Evolutionary conservation across 53 echinoderm and acorn worm species (phyloP), one percentile per base, ranked within the genome.

Genomic region (Crossaster papposus): DNA sequence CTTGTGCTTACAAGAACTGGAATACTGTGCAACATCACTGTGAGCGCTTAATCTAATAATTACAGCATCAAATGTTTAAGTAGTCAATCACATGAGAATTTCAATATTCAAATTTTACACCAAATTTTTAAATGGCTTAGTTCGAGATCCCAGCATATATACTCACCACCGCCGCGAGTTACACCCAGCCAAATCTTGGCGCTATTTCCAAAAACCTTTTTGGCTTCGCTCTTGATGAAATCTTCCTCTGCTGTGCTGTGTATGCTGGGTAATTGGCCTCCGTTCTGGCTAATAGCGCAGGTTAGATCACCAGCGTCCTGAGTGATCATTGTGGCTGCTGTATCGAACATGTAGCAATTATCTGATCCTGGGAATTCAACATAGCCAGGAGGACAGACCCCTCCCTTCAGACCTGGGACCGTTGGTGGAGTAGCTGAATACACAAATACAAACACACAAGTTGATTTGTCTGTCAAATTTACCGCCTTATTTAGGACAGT

Each of bases 171-270:
- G 14, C 72, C 30, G 22, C 84, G 71, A 17, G 28, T 37, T 17
- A 84, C 23, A 18, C 84, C 84, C 84, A 84, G 51, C 84, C 84
- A 84, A 38, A 84, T 20, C 1, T 70, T 22, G 84, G 54, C 84
- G 70, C 72, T 44, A 2, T 1, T 13, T 7, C 35, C 38, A 34
- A 84, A 84, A 31, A 20, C 71, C 2, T 84, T 72, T 72, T 84
- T 84, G 72, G 84, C 84, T 32, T 84, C 72, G 6, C 5, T 2
- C 30, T 30, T 52, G 54, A 84, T 44, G 32, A 72, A 84, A 20
- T 84, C 72, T 30, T 84, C 84, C 52, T 84, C 84, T 12, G 84
- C 72, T 15, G 30, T 71, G 84, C 84, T 84, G 54, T 84, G 84
- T 18, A 84, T 72, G 84, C 84, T 84, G 4, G 84, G 72, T 31